These are phyloP conservation scores for Drosophila lacicola DNA, from an alignment of 2,888 invertebrate genomes.

Conservation along the genomic window DNA sequence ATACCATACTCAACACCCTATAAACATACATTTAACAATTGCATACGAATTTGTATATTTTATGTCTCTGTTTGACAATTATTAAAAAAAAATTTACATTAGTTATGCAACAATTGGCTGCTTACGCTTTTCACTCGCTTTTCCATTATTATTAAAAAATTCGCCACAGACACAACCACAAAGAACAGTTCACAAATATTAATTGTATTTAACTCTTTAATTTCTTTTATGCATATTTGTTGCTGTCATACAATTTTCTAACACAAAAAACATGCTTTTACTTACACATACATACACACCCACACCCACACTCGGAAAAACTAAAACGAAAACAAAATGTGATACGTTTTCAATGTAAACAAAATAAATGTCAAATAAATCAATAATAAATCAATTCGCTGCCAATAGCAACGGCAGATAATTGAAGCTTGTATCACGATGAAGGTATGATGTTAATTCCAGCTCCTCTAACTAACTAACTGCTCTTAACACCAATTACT, in stretches of 20 bases:
- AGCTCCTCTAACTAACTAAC: constrained; percentile 52
- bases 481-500: constrained; percentile 52
- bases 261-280: constrained; percentile 61
- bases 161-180: constrained; percentile 28
- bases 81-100: constrained; percentile 22
- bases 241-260: constrained; percentile 66
- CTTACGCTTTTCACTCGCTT: constrained; percentile 44
- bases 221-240: constrained; percentile 68
- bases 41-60: constrained; percentile 34
- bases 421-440: constrained; percentile 97
- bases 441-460: constrained; percentile 89
- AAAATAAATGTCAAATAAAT: constrained; percentile 48
- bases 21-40: constrained; percentile 33
- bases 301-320: constrained; percentile 49
- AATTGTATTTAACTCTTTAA: constrained; percentile 65
- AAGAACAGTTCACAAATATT: constrained; percentile 50
- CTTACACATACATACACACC: constrained; percentile 54
- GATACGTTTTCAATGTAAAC: constrained; percentile 78
- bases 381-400: constrained; percentile 85
- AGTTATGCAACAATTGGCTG: constrained; percentile 41
- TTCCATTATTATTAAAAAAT: constrained; percentile 27
- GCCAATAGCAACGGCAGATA: constrained; percentile 91
- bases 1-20: constrained; percentile 14
- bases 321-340: constrained; percentile 50
- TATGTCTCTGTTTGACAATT: constrained; percentile 32